A percentile compares a stretch with the other conserved stretches of the same genome.
phyloP scores from a whole-genome alignment of 2,797 vertebrate species.

The Enteromius treurensis region DNA sequence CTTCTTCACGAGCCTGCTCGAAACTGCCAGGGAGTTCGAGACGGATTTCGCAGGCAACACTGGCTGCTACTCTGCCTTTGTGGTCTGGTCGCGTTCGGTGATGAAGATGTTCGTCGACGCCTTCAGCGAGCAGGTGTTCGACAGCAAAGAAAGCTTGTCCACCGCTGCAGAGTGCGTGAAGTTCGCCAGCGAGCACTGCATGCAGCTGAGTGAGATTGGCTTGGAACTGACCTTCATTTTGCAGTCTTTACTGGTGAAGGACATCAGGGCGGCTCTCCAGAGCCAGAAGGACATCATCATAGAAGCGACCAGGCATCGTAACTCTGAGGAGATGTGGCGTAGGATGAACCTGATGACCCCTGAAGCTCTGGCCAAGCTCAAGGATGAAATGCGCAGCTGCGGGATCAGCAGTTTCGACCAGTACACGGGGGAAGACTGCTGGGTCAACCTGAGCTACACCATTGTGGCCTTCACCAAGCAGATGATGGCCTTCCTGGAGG shows the following conservation, averaged over 20 bases:
- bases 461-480: conserved; percentile 99
- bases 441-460: conserved; percentile 98
- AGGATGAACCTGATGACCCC: conserved; percentile 99
- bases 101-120: conserved; percentile 95
- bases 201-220: conserved; percentile 93
- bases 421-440: conserved; percentile 96
- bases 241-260: conserved; percentile 91
- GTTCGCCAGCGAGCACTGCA: conserved; percentile 96
- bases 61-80: conserved; percentile 95
- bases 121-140: conserved; percentile 97
- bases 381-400: conserved; percentile 92
- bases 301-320: conserved; percentile 96
- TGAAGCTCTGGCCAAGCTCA: conserved; percentile 90
- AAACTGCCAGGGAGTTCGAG: conserved; percentile 95
- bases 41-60: conserved; percentile 92
- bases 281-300: conserved; percentile 98
- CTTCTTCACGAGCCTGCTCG: conserved; percentile 96
- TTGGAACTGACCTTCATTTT: conserved; percentile 96
- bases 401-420: conserved; percentile 89
- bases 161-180: conserved; percentile 96
- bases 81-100: conserved; percentile 93
- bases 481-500: conserved; percentile 96
- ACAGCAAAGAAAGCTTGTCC: conserved; percentile 96
- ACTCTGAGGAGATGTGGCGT: conserved; percentile 99
- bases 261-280: conserved; percentile 89